Evolutionary conservation across 2,888 invertebrate genomes (phyloP).

Genomic region (Schizaphis graminum): DNA sequence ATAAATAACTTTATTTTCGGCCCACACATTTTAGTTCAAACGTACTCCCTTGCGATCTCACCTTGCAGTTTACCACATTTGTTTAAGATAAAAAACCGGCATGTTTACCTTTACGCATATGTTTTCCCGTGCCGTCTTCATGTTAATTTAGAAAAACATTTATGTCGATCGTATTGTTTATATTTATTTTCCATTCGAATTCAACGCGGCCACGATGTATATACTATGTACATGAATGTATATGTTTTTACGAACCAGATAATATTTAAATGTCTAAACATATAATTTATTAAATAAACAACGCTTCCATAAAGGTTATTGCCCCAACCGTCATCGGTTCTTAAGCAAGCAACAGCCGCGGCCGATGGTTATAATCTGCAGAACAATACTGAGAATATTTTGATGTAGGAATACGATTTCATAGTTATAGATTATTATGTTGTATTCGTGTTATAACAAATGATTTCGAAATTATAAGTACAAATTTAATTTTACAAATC

Average conservation of each 20-base stretch:
- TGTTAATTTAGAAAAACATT: background rate
- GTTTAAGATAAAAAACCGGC: background rate
- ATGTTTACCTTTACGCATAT: slow-evolving; percentile 34
- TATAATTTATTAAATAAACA: slow-evolving; percentile 14
- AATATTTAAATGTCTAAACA: background rate
- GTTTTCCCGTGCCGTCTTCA: background rate
- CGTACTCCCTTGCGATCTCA: background rate
- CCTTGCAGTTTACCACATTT: background rate
- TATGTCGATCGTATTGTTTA: background rate
- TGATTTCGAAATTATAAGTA: background rate
- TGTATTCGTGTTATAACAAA: background rate
- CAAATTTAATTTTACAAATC: background rate
- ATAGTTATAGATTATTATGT: background rate
- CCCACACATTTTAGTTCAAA: background rate
- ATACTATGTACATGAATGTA: background rate
- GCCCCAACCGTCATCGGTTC: background rate
- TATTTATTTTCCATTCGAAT: background rate
- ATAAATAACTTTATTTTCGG: background rate
- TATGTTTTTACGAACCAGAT: background rate
- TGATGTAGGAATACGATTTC: background rate
- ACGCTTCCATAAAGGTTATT: background rate
- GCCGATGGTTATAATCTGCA: background rate
- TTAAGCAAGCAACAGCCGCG: background rate
- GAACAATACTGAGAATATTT: background rate
- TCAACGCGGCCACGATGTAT: background rate